These are phyloP conservation scores for Tamandua tetradactyla DNA, from an alignment of 2,797 vertebrate species.

Conservation along the genomic window DNA sequence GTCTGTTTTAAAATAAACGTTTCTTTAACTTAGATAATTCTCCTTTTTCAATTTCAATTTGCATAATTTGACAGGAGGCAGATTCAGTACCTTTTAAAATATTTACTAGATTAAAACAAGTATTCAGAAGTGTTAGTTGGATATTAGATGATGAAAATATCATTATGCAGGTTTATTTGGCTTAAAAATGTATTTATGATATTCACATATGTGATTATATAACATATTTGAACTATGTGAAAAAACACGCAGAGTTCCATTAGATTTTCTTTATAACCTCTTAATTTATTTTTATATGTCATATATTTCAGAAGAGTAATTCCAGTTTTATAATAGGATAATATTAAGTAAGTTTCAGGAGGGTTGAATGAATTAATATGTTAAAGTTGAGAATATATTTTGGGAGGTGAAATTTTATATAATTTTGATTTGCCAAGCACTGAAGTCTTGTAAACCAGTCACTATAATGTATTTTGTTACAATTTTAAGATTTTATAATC, in stretches of 20 bases:
- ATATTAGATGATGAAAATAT: conserved; percentile 11
- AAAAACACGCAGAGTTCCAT: background rate
- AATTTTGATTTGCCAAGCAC: background rate
- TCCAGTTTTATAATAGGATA: conserved; percentile 8
- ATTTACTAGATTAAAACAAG: conserved; percentile 5
- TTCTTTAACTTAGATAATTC: conserved; percentile 50
- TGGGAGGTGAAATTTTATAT: conserved; percentile 9
- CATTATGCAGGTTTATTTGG: background rate
- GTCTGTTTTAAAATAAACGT: conserved; percentile 11
- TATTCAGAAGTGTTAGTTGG: conserved; percentile 20
- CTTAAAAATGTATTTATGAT: conserved; percentile 26
- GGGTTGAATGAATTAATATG: conserved; percentile 37
- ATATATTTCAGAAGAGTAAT: conserved; percentile 46
- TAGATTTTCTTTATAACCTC: conserved; percentile 4
- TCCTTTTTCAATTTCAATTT: conserved; percentile 54
- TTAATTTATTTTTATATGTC: conserved; percentile 3
- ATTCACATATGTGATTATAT: background rate
- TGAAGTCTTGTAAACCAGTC: background rate
- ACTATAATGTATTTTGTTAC: conserved; percentile 22
- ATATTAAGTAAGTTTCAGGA: background rate
- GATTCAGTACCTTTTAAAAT: conserved; percentile 24
- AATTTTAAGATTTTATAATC: conserved; percentile 22
- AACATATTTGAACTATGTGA: background rate
- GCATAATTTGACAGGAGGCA: conserved; percentile 12
- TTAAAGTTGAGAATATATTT: conserved; percentile 27